Evolutionary conservation across 1,140 invertebrate genomes (phyloP).

Genomic region (Drosophila nigromelanica): DNA sequence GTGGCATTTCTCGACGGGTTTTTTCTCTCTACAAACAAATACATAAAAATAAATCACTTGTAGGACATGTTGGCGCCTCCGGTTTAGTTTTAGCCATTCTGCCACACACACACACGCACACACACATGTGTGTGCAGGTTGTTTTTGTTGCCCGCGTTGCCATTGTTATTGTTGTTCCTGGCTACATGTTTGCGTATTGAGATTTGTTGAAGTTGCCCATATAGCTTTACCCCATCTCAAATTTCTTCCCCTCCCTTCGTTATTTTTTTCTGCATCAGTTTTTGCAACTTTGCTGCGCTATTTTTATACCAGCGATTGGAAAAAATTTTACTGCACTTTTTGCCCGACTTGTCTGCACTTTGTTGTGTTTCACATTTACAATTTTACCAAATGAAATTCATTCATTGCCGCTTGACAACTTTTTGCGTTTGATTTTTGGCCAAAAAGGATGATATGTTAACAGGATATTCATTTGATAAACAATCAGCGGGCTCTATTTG

Average conservation of each 20-base stretch:
- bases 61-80: conserved; percentile 82
- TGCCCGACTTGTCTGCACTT: conserved; percentile 10
- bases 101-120: conserved; percentile 39
- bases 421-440: conserved; percentile 18
- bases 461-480: conserved; percentile 40
- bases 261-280: conserved; percentile 5
- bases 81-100: conserved; percentile 72
- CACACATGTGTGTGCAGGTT: conserved; percentile 26
- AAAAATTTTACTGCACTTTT: conserved; percentile 42
- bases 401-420: conserved; percentile 24
- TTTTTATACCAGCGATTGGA: conserved; percentile 38
- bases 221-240: conserved; percentile 50
- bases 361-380: conserved; percentile 27
- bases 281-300: conserved; percentile 36
- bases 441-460: conserved; percentile 29
- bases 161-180: conserved; percentile 53
- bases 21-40: conserved; percentile 74
- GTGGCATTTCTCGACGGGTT: conserved; percentile 66
- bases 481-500: background rate
- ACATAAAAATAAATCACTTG: conserved; percentile 83
- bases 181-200: conserved; percentile 65
- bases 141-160: conserved; percentile 13
- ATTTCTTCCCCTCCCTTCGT: background rate
- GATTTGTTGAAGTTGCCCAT: conserved; percentile 71
- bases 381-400: conserved; percentile 32